These are phyloP conservation scores for Apamea anceps DNA, from an alignment of 2,888 invertebrate genomes.

Conservation along the genomic window DNA sequence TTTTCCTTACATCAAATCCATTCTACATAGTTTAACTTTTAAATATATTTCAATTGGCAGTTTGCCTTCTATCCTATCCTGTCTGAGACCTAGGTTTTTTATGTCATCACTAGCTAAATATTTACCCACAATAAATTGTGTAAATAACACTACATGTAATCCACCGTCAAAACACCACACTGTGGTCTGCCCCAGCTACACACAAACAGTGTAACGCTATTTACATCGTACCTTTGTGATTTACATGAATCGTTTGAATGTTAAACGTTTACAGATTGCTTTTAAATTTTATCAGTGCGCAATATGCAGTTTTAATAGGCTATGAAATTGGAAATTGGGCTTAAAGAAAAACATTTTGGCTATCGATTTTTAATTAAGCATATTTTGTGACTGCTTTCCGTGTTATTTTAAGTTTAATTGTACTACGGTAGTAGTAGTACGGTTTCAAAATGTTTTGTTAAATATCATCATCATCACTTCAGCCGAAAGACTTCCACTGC, in stretches of 20 bases:
- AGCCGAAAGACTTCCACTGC: background rate
- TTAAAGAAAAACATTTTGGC: background rate
- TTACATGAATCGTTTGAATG: conserved; percentile 74
- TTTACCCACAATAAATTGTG: background rate
- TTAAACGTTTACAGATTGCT: conserved; percentile 72
- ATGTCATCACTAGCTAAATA: no score
- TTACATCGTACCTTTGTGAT: conserved; percentile 84
- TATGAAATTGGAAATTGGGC: conserved; percentile 11
- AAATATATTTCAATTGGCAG: no score
- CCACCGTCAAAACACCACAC: conserved; percentile 33
- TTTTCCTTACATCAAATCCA: no score
- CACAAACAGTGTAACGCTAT: conserved; percentile 80
- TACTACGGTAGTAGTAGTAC: no score
- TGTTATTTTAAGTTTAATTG: background rate
- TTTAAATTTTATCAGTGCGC: conserved; percentile 73
- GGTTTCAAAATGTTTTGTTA: background rate
- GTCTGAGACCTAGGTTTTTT: no score
- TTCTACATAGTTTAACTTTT: no score
- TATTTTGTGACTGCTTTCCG: background rate
- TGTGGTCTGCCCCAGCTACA: conserved; percentile 69
- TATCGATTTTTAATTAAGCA: background rate
- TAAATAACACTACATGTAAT: conserved; percentile 17
- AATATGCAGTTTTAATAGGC: conserved; percentile 50
- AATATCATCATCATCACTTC: background rate
- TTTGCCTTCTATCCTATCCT: no score